phyloP scores from a whole-genome alignment of 2,113 vertebrate genomes.

The Mus musculus region DNA sequence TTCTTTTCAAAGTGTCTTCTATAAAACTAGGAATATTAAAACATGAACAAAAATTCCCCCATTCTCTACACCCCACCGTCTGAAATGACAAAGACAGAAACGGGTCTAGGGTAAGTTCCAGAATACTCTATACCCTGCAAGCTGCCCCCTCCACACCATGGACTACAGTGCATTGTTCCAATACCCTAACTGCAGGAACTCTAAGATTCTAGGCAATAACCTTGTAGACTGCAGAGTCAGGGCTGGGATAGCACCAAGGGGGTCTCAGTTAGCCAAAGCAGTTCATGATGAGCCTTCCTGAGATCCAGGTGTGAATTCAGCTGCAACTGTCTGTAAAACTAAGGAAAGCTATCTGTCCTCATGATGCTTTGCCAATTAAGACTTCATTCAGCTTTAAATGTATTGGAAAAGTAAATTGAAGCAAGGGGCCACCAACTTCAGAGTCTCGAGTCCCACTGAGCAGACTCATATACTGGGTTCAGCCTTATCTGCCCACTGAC shows the following conservation, averaged over 20 bases:
- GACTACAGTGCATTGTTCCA: background rate
- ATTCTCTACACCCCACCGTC: background rate
- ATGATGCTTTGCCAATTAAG: background rate
- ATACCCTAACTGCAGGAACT: background rate
- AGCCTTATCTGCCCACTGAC: background rate
- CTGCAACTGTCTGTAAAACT: background rate
- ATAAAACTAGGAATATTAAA: slow-evolving; percentile 70
- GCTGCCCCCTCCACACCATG: background rate
- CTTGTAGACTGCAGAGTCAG: background rate
- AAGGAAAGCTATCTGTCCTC: background rate
- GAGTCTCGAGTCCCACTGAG: background rate
- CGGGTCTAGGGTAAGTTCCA: background rate
- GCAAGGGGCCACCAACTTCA: background rate
- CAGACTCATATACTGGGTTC: background rate
- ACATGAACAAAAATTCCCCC: slow-evolving; percentile 17
- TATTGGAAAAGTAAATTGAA: background rate
- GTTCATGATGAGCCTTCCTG: background rate
- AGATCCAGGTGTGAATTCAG: background rate
- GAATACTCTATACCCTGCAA: background rate
- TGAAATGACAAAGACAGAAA: slow-evolving; percentile 23
- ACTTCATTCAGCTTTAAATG: background rate
- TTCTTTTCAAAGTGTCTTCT: slow-evolving; percentile 76
- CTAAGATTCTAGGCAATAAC: background rate
- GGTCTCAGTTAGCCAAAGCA: background rate
- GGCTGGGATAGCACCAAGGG: background rate